Base-by-base conservation (phyloP, 2,797 vertebrate species). In the Sus cebifrons region DNA sequence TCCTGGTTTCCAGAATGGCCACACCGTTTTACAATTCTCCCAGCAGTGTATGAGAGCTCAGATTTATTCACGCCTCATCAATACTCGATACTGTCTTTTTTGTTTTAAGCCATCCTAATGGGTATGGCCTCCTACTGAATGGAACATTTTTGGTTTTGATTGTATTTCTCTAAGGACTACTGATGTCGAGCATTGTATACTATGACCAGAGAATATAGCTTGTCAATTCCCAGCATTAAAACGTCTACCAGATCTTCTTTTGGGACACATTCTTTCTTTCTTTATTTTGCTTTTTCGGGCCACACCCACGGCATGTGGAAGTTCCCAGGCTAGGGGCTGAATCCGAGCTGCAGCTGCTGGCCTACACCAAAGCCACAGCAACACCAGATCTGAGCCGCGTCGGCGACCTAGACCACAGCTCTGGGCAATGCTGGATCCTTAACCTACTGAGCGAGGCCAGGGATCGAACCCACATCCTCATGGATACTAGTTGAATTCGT, bases 91-190 rank as follows among this genome's bases (percentile, higher is more conserved):
- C 6, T 86, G 25, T 87, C 11, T 86, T 93, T 52, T 17, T 44
- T 25, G 21, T 94, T 54, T 70, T 86, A 74, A 88, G 60, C 67
- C 29, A 86, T 81, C 15, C 32, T 89, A 62, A 32, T 88, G 36
- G 73, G 74, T 91, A 29, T 15, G 3, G 12, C 81, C 32, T 88
- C 62, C 29, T 87, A 84, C 62, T 67, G 44, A 60, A 44, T 60
- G 23, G 49, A 89, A 89, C 52, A 71, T 52, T 94, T 86, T 64
- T 75, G 15, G 18, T 64, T 83, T 95, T 84, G 20, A 86, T 91
- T 93, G 18, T 18, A 65, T 93, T 97, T 95, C 74, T 23, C 4
- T 91, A 94, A 86, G 89, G 74, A 92, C 49, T 81, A 81, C 75
- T 73, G 62, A 60, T 20, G 1, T 73, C 83, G 56, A 54, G 25